These are phyloP conservation scores for Falco novaeseelandiae DNA, from an alignment of 2,797 vertebrate genomes.

Conservation along the genomic window DNA sequence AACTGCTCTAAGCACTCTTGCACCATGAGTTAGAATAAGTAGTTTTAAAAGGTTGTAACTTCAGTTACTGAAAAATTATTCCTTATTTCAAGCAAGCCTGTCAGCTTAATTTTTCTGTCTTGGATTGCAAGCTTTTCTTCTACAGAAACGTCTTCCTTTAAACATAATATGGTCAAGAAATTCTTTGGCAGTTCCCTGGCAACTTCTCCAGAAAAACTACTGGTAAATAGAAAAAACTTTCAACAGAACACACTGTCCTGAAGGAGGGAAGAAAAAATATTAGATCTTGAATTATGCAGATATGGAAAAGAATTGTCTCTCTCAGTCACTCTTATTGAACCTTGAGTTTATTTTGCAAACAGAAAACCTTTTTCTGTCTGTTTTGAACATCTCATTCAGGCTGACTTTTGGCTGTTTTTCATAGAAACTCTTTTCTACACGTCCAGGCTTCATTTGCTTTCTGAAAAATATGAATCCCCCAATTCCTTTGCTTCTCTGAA, in stretches of 20 bases:
- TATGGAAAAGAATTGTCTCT: not conserved
- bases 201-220: not conserved
- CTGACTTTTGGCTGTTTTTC: slow-evolving; percentile 22
- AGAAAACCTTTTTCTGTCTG: not conserved
- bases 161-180: not conserved
- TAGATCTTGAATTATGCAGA: not conserved
- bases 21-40: not conserved
- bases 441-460: not conserved
- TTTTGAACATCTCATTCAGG: not conserved
- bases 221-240: not conserved
- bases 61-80: not conserved
- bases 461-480: not conserved
- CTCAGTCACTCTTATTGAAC: not conserved
- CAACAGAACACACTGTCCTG: not conserved
- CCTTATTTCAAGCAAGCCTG: not conserved
- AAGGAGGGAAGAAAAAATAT: not conserved
- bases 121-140: fast-evolving
- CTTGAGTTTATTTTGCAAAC: slow-evolving; percentile 4
- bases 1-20: not conserved
- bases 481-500: not conserved
- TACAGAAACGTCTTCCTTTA: not conserved
- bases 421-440: not conserved
- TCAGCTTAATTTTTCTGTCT: not conserved
- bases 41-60: not conserved
- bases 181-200: not conserved